Base-by-base conservation (phyloP, 2,113 vertebrate species). In the Tenebrosternarchus preto region DNA sequence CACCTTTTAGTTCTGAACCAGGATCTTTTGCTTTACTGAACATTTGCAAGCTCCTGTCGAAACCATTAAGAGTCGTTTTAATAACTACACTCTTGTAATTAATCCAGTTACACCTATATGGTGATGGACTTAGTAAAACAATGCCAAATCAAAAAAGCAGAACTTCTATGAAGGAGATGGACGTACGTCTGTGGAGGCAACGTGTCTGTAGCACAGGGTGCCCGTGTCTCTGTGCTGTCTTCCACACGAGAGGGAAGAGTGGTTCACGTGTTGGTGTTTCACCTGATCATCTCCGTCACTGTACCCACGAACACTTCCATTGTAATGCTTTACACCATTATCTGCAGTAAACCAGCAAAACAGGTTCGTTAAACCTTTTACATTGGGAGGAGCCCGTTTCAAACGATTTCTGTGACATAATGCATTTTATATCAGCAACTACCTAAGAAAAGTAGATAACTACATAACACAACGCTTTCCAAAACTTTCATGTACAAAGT, bases 251-350 rank as follows among this genome's bases (percentile, higher is more conserved):
- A 25, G 15, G 2, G 69, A 70, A 69, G 15, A 59, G 50, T 70
- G 64, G 39, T 80, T 69, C 20, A 56, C 22, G 46, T 71, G 22
- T 88, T 82, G 80, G 60, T 82, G 85, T 87, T 83, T 89, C 19
- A 59, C 57, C 31, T 85, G 77, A 22, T 56, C 68, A 24, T 71
- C 79, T 17, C 76, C 63, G 39, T 79, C 78, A 67, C 81, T 80
- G 61, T 74, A 80, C 84, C 85, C 68, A 43, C 77, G 63, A 80
- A 83, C 84, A 86, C 90, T 73, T 27, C 85, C 86, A 4, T 79
- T 88, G 63, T 84, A 71, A 83, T 83, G 85, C 66, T 86, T 88
- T 76, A 85, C 84, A 56, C 87, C 82, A 16, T 87, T 88, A 83
- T 83, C 91, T 93, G 56, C 9, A 64, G 2, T 7, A 56, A 1